A percentile compares a stretch with the other conserved stretches of the same genome.
Conservation (phyloP, 1,140 invertebrate species). For the Caligus rogercresseyi region DNA sequence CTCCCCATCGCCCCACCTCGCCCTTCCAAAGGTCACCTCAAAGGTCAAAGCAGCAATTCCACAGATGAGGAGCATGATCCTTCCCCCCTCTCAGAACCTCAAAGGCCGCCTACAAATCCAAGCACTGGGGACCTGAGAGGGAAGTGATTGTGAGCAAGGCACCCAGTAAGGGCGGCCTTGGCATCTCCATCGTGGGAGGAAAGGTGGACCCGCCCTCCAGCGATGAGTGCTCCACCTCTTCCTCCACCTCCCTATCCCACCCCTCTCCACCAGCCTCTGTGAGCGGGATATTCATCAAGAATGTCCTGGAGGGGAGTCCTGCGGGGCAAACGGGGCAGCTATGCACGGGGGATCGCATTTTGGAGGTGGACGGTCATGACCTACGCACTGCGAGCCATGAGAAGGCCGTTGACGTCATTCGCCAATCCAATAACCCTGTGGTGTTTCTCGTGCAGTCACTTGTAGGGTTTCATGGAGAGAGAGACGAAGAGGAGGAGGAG, state of each 20-base stretch:
- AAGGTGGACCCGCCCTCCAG: conserved; percentile 47
- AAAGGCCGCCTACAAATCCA: conserved; percentile 31
- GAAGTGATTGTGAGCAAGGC: conserved; percentile 34
- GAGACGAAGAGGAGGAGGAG: neutral
- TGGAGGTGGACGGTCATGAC: conserved; percentile 82
- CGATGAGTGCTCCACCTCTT: conserved; percentile 30
- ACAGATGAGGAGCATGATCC: neutral
- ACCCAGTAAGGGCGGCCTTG: conserved; percentile 41
- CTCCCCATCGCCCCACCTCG: neutral
- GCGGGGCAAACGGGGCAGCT: conserved; percentile 69
- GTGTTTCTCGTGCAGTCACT: conserved; percentile 80
- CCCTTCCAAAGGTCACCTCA: neutral
- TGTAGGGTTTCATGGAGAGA: conserved; percentile 27
- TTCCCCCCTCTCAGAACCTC: conserved; percentile 1
- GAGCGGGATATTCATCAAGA: conserved; percentile 94
- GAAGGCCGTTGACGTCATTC: conserved; percentile 83
- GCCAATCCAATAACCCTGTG: conserved; percentile 72
- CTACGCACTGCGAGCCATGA: conserved; percentile 78
- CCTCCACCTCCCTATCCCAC: conserved; percentile 21
- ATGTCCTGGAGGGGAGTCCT: conserved; percentile 83
- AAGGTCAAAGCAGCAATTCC: neutral
- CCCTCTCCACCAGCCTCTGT: conserved; percentile 29
- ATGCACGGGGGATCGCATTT: conserved; percentile 72
- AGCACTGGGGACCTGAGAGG: conserved; percentile 72
- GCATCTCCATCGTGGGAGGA: conserved; percentile 92